phyloP scores from a whole-genome alignment of 2,797 vertebrate genomes.

The Mus minutoides region DNA sequence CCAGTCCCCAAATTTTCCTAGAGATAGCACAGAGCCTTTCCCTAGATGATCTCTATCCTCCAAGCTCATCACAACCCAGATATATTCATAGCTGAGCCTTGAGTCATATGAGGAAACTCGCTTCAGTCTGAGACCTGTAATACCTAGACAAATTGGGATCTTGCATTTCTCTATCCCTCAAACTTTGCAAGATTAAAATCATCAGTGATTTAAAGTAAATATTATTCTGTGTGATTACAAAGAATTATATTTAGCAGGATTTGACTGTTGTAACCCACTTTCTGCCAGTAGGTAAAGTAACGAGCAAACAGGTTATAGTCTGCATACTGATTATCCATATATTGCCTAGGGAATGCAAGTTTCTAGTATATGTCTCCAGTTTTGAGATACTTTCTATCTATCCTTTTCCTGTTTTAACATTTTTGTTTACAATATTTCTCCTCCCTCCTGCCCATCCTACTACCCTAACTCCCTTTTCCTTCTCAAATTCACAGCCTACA shows the following conservation, averaged over 20 bases:
- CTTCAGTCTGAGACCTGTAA: neutral
- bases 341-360: neutral
- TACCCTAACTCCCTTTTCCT: neutral
- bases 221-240: slow-evolving; percentile 2
- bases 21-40: neutral
- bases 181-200: neutral
- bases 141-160: neutral
- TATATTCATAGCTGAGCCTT: neutral
- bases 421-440: neutral
- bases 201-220: slow-evolving; percentile 10
- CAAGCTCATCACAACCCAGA: neutral
- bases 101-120: neutral
- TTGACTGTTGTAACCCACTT: neutral
- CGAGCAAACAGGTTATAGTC: neutral
- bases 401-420: neutral
- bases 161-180: neutral
- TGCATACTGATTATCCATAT: neutral
- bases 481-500: neutral
- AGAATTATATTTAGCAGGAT: neutral
- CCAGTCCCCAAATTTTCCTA: neutral
- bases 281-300: neutral
- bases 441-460: neutral
- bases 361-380: neutral
- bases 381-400: neutral
- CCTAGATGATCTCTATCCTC: neutral